These are phyloP conservation scores for Pyrocephalus nanus DNA, from an alignment of 2,797 vertebrate genomes.

Conservation along the genomic window DNA sequence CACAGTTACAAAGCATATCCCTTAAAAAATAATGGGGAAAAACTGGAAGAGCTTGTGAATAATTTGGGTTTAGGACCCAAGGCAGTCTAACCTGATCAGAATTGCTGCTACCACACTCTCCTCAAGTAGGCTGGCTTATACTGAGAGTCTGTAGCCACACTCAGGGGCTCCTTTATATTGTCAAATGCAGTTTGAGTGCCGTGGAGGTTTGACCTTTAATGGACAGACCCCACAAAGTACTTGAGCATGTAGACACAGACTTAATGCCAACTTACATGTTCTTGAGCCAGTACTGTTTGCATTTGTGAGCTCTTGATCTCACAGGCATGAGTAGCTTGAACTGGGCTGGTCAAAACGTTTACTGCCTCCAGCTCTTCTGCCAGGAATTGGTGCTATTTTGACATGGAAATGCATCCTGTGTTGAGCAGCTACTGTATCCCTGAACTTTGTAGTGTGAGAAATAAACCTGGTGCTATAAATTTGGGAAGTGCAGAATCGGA, in stretches of 20 bases:
- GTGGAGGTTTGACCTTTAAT: not conserved
- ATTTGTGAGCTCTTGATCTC: not conserved
- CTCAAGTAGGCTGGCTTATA: not conserved
- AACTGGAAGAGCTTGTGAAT: not conserved
- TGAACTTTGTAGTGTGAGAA: not conserved
- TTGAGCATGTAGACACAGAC: not conserved
- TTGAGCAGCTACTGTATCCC: not conserved
- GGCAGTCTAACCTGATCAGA: not conserved
- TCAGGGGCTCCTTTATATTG: not conserved
- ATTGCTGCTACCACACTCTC: not conserved
- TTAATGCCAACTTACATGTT: not conserved
- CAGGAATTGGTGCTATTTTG: not conserved
- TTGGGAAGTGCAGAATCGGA: accelerated
- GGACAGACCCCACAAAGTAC: not conserved
- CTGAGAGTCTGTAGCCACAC: not conserved
- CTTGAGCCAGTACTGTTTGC: not conserved
- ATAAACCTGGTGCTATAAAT: not conserved
- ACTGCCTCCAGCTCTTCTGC: not conserved
- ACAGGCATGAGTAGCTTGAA: not conserved
- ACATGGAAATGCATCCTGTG: not conserved
- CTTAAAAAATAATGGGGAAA: not conserved
- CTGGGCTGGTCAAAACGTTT: not conserved
- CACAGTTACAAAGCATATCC: not conserved
- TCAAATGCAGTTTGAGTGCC: not conserved
- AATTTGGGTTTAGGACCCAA: not conserved